Conservation (phyloP, 2,113 vertebrate species). For the Xiphorhynchus elegans region DNA sequence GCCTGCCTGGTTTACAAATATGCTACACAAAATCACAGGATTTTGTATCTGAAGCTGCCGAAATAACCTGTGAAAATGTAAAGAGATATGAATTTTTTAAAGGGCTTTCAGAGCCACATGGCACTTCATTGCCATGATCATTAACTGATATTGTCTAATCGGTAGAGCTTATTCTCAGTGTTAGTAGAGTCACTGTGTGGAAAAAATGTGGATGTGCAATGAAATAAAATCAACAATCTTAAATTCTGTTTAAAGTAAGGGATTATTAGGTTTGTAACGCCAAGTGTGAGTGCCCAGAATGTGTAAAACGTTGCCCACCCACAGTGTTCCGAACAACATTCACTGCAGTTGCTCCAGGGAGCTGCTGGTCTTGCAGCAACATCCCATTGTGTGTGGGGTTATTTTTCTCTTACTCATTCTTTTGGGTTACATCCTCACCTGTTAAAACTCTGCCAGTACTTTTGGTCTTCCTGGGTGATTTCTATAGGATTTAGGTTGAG, state of each 20-base stretch:
- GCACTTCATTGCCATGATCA: background rate
- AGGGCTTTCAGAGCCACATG: background rate
- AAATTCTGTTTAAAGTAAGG: conserved; percentile 14
- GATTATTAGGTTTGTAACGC: conserved; percentile 30
- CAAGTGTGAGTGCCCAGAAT: background rate
- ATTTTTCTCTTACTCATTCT: background rate
- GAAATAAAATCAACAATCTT: conserved; percentile 3
- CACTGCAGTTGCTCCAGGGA: background rate
- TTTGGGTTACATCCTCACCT: background rate
- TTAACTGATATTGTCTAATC: background rate
- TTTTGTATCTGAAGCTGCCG: conserved; percentile 2
- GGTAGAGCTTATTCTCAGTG: background rate
- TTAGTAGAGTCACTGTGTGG: background rate
- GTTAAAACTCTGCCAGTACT: background rate
- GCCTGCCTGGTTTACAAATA: background rate
- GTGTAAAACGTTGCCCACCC: conserved; percentile 39
- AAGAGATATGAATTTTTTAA: background rate
- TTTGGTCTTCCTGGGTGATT: background rate
- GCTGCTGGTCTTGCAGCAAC: background rate
- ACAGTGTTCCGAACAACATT: background rate
- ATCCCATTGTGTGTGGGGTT: background rate
- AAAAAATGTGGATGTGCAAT: background rate
- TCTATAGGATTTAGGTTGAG: background rate
- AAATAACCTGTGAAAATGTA: conserved; percentile 19
- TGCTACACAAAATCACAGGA: background rate